A percentile compares a stretch with the other conserved stretches of the same genome.
Evolutionary conservation across 2,797 vertebrate species (phyloP).

Genomic region (Cryptoprocta ferox): DNA sequence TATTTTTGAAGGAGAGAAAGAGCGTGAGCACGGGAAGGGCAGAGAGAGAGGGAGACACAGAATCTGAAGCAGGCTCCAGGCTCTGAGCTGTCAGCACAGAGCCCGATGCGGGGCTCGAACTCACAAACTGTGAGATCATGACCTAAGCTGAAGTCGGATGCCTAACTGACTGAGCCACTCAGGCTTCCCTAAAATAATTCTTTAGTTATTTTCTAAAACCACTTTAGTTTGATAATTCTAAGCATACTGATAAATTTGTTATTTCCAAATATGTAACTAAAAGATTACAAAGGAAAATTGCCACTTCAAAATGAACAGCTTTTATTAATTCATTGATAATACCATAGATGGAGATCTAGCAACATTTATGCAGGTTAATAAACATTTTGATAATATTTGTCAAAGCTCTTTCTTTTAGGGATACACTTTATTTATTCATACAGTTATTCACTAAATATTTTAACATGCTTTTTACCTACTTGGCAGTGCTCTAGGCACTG

Average conservation of each 20-base stretch:
- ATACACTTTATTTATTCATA: background rate
- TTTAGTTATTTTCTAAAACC: conserved; percentile 23
- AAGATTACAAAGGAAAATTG: background rate
- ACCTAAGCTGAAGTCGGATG: too few species aligned
- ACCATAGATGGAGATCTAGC: background rate
- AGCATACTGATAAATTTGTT: background rate
- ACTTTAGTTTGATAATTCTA: background rate
- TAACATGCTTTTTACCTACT: background rate
- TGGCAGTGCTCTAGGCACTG: background rate
- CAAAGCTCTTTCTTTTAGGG: background rate
- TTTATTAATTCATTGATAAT: background rate
- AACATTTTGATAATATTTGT: background rate
- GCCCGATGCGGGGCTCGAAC: too few species aligned
- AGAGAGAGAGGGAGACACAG: too few species aligned
- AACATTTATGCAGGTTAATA: background rate
- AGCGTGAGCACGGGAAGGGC: too few species aligned
- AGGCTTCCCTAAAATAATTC: background rate
- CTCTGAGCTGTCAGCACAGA: too few species aligned
- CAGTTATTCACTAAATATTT: background rate
- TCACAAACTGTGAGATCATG: too few species aligned
- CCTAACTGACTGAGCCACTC: too few species aligned
- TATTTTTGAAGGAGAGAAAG: too few species aligned
- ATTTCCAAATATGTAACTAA: conserved; percentile 15
- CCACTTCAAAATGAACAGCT: background rate
- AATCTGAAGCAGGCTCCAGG: too few species aligned